Evolutionary conservation across 2,113 vertebrate genomes (phyloP).

Genomic region (Myotis yumanensis): DNA sequence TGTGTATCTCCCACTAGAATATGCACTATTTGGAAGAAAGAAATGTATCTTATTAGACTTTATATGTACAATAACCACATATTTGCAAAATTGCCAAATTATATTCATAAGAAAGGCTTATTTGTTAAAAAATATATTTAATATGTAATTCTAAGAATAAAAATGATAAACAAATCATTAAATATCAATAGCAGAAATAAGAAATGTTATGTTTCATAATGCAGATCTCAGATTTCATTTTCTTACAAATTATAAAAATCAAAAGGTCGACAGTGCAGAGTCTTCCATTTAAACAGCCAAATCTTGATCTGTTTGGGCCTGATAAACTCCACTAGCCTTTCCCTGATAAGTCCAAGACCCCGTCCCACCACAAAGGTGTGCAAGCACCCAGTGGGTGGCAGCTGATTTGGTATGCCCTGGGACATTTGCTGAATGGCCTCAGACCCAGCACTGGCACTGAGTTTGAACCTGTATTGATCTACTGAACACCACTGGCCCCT

Average conservation of each 20-base stretch:
- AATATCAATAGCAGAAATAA: not conserved
- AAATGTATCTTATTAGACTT: not conserved
- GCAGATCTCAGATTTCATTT: not conserved
- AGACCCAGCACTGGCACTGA: not conserved
- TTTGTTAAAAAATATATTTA: not conserved
- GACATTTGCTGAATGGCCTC: not conserved
- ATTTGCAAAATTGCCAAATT: conserved; percentile 18
- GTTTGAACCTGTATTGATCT: not conserved
- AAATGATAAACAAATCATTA: not conserved
- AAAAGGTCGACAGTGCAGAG: not conserved
- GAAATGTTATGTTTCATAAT: conserved; percentile 25
- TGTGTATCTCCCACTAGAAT: not conserved
- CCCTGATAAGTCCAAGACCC: not conserved
- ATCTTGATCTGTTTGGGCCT: not conserved
- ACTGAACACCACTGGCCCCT: not conserved
- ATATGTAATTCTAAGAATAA: not conserved
- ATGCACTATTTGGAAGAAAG: not conserved
- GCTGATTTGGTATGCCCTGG: not conserved
- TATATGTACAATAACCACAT: not conserved
- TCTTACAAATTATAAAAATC: conserved; percentile 4
- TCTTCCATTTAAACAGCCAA: not conserved
- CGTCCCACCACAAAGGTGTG: not conserved
- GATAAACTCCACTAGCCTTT: not conserved
- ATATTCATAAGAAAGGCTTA: not conserved
- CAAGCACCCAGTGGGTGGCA: not conserved